Evolutionary conservation across 2,888 invertebrate genomes (phyloP).

Genomic region (Carcina quercana): DNA sequence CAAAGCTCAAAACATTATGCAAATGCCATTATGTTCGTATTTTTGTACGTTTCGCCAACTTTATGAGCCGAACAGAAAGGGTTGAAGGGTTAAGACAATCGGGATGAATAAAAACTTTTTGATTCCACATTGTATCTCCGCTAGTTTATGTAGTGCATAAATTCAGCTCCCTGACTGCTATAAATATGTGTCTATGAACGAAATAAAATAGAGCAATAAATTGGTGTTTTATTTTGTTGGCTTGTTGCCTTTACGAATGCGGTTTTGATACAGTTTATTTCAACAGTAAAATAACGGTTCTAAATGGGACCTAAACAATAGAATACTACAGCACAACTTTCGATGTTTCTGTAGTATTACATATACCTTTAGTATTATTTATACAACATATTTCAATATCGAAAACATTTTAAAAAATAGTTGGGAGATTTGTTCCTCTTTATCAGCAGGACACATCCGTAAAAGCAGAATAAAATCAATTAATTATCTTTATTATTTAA

Average conservation of each 20-base stretch:
- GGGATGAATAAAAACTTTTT: conserved; percentile 49
- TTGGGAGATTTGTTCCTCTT: no score
- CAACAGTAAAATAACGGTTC: neutral
- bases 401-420: no score
- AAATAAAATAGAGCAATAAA: conserved; percentile 16
- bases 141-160: conserved; percentile 37
- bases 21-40: conserved; percentile 71
- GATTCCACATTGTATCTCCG: conserved; percentile 37
- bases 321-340: no score
- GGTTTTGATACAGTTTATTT: neutral
- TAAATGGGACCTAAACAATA: neutral
- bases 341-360: no score
- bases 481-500: no score
- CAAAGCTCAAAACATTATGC: conserved; percentile 70
- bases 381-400: no score
- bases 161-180: conserved; percentile 22
- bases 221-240: conserved; percentile 16
- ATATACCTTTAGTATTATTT: no score
- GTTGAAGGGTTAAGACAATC: conserved; percentile 66
- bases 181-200: conserved; percentile 20
- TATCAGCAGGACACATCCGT: no score
- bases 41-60: conserved; percentile 67
- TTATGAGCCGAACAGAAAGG: conserved; percentile 69
- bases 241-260: conserved; percentile 5
- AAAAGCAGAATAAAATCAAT: no score